Percentiles rank a stretch among this genome's conserved stretches.
Conservation (phyloP, 2,797 vertebrate genomes). For the Champsocephalus esox region DNA sequence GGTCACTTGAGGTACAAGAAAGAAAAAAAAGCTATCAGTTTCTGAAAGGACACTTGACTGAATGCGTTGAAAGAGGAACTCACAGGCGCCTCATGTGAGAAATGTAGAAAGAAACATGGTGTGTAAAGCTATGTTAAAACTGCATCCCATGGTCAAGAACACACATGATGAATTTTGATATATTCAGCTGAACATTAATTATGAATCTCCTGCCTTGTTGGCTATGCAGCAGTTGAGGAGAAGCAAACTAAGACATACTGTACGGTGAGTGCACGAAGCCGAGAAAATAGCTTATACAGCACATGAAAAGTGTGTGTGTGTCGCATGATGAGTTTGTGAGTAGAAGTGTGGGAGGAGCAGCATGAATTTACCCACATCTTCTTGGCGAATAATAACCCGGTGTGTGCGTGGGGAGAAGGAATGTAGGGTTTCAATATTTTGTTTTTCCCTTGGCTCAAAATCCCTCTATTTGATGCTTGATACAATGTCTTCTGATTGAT, state of each 20-base stretch:
- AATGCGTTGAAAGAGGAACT: slow-evolving; percentile 23
- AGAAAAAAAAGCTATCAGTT: slow-evolving; percentile 19
- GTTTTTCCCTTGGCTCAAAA: slow-evolving; percentile 39
- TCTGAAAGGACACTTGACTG: slow-evolving; percentile 5
- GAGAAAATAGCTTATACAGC: slow-evolving; percentile 50
- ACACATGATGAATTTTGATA: slow-evolving; percentile 68
- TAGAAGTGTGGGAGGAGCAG: slow-evolving; percentile 30
- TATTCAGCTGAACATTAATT: slow-evolving; percentile 71
- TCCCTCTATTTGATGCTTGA: slow-evolving; percentile 46
- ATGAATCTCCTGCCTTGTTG: slow-evolving; percentile 73
- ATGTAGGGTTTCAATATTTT: slow-evolving; percentile 21
- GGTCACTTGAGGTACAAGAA: slow-evolving; percentile 11
- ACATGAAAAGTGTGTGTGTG: slow-evolving; percentile 31
- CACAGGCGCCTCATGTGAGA: slow-evolving; percentile 9
- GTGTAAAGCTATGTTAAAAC: slow-evolving; percentile 40
- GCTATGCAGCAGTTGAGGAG: slow-evolving; percentile 60
- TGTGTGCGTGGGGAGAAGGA: background rate
- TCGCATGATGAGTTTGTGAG: slow-evolving; percentile 26
- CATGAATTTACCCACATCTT: slow-evolving; percentile 32
- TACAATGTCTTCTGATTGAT: slow-evolving; percentile 56
- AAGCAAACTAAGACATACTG: slow-evolving; percentile 59
- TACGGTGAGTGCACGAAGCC: slow-evolving; percentile 27
- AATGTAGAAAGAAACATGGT: slow-evolving; percentile 18
- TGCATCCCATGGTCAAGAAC: slow-evolving; percentile 54
- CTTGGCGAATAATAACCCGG: slow-evolving; percentile 44